Percentiles rank a stretch among this genome's conserved stretches.
Evolutionary conservation across 2,888 invertebrate species (phyloP).

Genomic region (Gibbula magus): DNA sequence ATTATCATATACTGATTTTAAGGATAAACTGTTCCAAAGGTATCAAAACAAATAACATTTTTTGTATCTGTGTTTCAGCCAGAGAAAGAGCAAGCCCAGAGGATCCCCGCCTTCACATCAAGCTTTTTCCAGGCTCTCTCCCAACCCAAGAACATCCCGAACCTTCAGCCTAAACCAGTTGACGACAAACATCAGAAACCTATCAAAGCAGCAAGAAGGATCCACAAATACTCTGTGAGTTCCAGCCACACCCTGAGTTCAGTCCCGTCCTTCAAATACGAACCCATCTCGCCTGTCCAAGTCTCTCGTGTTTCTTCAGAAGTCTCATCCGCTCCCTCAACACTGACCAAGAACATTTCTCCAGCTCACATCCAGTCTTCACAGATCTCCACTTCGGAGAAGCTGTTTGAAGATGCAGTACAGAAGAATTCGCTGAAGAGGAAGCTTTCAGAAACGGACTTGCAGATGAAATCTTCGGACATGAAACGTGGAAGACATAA

Average conservation of each 20-base stretch:
- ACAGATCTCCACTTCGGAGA: slow-evolving; percentile 38
- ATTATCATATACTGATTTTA: too few species aligned
- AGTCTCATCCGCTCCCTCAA: background rate
- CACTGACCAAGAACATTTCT: background rate
- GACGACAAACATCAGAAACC: slow-evolving; percentile 7
- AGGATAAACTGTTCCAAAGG: too few species aligned
- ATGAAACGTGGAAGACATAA: slow-evolving; percentile 51
- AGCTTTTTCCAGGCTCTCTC: background rate
- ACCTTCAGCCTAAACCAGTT: background rate
- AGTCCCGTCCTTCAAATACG: background rate
- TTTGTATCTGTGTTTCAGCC: background rate
- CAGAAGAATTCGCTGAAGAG: background rate
- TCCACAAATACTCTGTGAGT: background rate
- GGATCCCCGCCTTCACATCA: background rate
- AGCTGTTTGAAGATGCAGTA: background rate
- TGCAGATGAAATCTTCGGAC: background rate
- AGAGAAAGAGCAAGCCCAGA: background rate
- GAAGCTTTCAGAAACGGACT: background rate
- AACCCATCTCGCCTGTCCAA: background rate
- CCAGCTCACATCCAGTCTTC: slow-evolving; percentile 39
- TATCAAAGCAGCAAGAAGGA: background rate
- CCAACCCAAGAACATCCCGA: background rate
- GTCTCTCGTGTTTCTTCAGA: background rate
- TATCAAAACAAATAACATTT: too few species aligned
- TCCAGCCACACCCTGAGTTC: background rate